A percentile compares a stretch with the other conserved stretches of the same genome.
Evolutionary conservation across 2,888 invertebrate species (phyloP).

Genomic region (Acronicta alni): DNA sequence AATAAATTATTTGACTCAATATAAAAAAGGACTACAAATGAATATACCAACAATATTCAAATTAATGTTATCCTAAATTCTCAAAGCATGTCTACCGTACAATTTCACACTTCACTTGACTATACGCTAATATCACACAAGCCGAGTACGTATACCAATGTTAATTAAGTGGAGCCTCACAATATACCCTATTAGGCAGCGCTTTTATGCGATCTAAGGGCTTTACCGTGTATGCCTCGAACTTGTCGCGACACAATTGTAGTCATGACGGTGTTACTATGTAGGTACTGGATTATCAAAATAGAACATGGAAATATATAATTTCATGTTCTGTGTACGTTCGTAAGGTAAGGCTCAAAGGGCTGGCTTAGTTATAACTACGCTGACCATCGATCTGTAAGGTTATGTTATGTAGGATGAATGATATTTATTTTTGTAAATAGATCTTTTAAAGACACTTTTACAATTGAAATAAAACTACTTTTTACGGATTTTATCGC

Average conservation of each 20-base stretch:
- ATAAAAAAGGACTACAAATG: neutral
- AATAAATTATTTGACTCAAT: too few species aligned
- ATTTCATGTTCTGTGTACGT: too few species aligned
- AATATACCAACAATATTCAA: neutral
- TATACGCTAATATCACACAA: slow-evolving; percentile 24
- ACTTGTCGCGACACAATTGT: slow-evolving; percentile 34
- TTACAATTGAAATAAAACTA: too few species aligned
- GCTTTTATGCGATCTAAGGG: slow-evolving; percentile 55
- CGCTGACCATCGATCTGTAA: too few species aligned
- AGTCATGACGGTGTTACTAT: slow-evolving; percentile 14
- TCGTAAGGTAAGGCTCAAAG: too few species aligned
- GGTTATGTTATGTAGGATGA: too few species aligned
- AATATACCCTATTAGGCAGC: slow-evolving; percentile 57
- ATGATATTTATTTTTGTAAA: too few species aligned
- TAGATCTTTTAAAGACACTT: too few species aligned
- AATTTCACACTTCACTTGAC: slow-evolving; percentile 54
- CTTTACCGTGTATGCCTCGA: slow-evolving; percentile 51
- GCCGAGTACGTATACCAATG: slow-evolving; percentile 29
- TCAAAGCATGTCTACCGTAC: slow-evolving; percentile 24
- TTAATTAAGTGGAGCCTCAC: slow-evolving; percentile 55
- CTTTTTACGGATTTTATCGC: too few species aligned
- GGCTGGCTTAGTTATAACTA: too few species aligned
- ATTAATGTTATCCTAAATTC: slow-evolving; percentile 18
- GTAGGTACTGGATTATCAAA: too few species aligned
- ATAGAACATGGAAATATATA: too few species aligned